Evolutionary conservation across 2,888 invertebrate genomes (phyloP).

Genomic region (Gisinianus flammeolus): DNA sequence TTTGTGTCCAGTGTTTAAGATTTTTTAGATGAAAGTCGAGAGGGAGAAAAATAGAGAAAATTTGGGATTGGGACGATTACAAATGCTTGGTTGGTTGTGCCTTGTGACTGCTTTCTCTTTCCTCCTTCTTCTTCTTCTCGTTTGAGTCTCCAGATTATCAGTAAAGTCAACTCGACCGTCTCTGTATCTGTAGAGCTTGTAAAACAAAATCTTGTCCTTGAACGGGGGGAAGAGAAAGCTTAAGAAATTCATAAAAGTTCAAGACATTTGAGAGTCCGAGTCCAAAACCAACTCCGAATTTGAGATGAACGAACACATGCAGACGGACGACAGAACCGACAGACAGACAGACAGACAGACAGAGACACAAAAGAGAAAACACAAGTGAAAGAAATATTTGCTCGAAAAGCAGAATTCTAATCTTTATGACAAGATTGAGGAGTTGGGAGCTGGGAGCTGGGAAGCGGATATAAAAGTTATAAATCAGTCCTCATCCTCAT

Average conservation of each 20-base stretch:
- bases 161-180: too few relatives aligned
- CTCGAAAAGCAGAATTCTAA: slow-evolving; percentile 45
- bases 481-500: slow-evolving; percentile 34
- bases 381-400: slow-evolving; percentile 32
- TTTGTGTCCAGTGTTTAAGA: too few relatives aligned
- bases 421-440: slow-evolving; percentile 42
- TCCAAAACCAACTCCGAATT: too few relatives aligned
- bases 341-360: not conserved
- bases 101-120: not conserved
- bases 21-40: too few relatives aligned
- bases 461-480: slow-evolving; percentile 43
- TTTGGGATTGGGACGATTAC: too few relatives aligned
- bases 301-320: too few relatives aligned
- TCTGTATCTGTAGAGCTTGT: too few relatives aligned
- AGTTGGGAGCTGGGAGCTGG: slow-evolving; percentile 1
- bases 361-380: slow-evolving; percentile 9
- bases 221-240: not conserved
- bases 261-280: too few relatives aligned
- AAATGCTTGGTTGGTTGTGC: too few relatives aligned
- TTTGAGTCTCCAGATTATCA: too few relatives aligned
- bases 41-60: too few relatives aligned
- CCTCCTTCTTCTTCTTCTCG: not conserved
- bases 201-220: too few relatives aligned
- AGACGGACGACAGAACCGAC: not conserved
- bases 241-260: slow-evolving; percentile 1